Evolutionary conservation across 2,888 invertebrate genomes (phyloP).

Genomic region (Sclerodermus sp.): DNA sequence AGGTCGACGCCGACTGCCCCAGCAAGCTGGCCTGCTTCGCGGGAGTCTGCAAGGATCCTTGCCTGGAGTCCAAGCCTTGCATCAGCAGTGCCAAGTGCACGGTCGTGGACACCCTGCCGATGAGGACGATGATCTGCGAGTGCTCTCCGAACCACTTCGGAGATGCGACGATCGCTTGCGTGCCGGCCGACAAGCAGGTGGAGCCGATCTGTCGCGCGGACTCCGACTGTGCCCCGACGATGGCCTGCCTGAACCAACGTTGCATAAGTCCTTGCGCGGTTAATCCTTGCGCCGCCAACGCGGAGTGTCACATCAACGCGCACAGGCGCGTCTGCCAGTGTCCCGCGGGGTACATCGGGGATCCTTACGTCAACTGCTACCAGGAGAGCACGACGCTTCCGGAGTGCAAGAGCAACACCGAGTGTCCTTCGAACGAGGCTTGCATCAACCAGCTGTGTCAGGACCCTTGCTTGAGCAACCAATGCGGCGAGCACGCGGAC

Average conservation of each 20-base stretch:
- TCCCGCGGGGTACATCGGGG: conserved; percentile 72
- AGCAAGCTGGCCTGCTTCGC: conserved; percentile 81
- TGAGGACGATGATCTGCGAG: conserved; percentile 85
- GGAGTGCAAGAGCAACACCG: conserved; percentile 73
- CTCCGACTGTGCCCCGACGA: conserved; percentile 72
- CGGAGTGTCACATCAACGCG: conserved; percentile 74
- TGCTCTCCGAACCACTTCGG: conserved; percentile 82
- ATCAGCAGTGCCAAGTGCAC: conserved; percentile 79
- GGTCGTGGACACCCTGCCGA: conserved; percentile 82
- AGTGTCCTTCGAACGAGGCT: conserved; percentile 76
- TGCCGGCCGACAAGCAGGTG: conserved; percentile 56
- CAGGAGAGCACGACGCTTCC: conserved; percentile 60
- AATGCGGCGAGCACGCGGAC: conserved; percentile 80
- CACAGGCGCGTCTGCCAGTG: conserved; percentile 81
- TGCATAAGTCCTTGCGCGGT: conserved; percentile 79
- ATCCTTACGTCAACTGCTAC: conserved; percentile 80
- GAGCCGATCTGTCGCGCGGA: conserved; percentile 71
- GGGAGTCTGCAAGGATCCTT: conserved; percentile 80
- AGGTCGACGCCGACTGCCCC: conserved; percentile 81
- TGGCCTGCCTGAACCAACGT: conserved; percentile 71
- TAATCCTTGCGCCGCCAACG: conserved; percentile 76
- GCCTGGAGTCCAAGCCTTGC: conserved; percentile 75
- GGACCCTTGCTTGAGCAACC: conserved; percentile 79
- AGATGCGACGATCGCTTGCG: conserved; percentile 83
- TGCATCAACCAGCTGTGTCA: conserved; percentile 80